Evolutionary conservation across 2,113 vertebrate species (phyloP).

Genomic region (Lophochroa leadbeateri): DNA sequence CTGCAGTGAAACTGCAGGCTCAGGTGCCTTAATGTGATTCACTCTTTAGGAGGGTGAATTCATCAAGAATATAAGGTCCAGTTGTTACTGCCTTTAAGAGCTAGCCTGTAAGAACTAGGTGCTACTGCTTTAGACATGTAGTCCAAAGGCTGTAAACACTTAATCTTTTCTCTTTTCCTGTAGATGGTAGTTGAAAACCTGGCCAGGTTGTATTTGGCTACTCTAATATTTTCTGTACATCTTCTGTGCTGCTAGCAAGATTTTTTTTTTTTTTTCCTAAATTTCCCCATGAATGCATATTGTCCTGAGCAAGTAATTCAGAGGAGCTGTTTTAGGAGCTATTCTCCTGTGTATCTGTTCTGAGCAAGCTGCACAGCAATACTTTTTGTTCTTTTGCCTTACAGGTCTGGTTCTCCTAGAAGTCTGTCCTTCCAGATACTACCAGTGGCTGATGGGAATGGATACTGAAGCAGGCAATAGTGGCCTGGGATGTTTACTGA

Average conservation of each 20-base stretch:
- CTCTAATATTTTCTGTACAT: neutral
- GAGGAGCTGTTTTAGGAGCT: neutral
- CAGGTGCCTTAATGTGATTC: neutral
- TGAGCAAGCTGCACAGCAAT: neutral
- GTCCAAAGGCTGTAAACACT: neutral
- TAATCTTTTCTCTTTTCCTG: neutral
- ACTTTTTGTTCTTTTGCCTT: neutral
- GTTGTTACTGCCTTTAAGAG: neutral
- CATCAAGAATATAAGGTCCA: neutral
- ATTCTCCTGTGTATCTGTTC: neutral
- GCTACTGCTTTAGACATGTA: neutral
- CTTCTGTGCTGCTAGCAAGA: neutral
- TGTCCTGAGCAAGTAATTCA: neutral
- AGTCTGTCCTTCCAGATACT: neutral
- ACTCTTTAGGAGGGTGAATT: neutral
- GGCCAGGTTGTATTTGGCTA: neutral
- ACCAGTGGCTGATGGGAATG: neutral
- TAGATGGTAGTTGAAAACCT: neutral
- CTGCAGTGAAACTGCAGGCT: neutral
- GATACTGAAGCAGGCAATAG: neutral
- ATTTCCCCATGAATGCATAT: neutral
- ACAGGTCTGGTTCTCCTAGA: neutral
- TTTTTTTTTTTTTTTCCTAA: neutral
- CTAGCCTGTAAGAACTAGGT: neutral
- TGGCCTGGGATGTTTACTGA: neutral